Base-by-base conservation (phyloP, 1,140 invertebrate genomes). In the Anoplolepis gracilipes region DNA sequence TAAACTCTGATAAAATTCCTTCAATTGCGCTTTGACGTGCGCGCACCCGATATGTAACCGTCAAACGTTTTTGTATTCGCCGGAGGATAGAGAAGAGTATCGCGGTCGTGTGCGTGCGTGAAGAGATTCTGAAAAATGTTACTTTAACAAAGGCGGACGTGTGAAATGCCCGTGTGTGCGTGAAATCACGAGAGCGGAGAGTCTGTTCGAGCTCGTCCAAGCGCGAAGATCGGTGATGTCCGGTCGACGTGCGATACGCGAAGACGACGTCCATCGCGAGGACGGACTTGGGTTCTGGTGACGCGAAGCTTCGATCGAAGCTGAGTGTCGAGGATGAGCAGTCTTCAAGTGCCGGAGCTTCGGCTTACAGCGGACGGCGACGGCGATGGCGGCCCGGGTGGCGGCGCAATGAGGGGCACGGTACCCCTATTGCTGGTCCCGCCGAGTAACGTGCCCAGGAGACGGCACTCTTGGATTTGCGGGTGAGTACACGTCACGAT, bases 401-500 rank as follows among this genome's bases (percentile, higher is more conserved):
- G 77, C 4, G 76, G 59, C 0, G 86, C 87, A n/a, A 82, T 69
- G 2, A 90, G 87, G 62, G 89, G 92, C 65, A 93, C 91, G 33
- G 92, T 91, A 16, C 93, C 94, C 16, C 86, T 94, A 25, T 86
- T 95, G 59, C 92, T 95, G 22, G 93, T 94, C 8, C 94, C 94
- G 39, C 93, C 92, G n/a, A 93, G 90, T 87, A 93, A 87, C 85
- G 92, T 94, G 87, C 93, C 94, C 25, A 93, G 93, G 76, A 93
- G 94, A 84, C 90, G 94, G 76, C 94, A 95, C 90, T 95, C 94
- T 30, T 95, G 94, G 94, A 95, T 95, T 84, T 95, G 94, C 79
- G 85, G 94, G 94, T 95, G 92, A 94, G 94, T 94, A 82, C 53
- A 19, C 8, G 28, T 19, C 25, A 22, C 22, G 22, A 39, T 28